phyloP scores from a whole-genome alignment of 1,140 invertebrate genomes.

The Micrasema longulum region DNA sequence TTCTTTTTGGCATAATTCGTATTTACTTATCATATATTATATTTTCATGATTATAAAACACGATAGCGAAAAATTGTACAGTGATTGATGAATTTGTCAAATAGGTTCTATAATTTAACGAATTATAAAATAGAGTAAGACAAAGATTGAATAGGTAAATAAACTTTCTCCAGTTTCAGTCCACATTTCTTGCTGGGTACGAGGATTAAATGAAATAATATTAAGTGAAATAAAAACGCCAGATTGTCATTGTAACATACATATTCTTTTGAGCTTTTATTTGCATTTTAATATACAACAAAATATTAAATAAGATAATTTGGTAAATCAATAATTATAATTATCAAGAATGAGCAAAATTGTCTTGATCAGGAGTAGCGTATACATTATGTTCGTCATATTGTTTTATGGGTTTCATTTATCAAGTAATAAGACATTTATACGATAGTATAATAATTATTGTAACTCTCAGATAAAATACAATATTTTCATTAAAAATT shows the following conservation, averaged over 20 bases:
- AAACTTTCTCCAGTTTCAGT: no score
- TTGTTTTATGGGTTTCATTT: constrained; percentile 63
- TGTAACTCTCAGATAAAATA: constrained; percentile 55
- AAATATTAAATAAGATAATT: constrained; percentile 72
- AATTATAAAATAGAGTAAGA: no score
- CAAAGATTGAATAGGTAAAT: no score
- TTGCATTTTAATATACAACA: constrained; percentile 72
- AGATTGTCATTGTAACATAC: constrained; percentile 69
- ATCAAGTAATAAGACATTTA: constrained; percentile 58
- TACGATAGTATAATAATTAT: constrained; percentile 54
- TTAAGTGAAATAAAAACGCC: constrained; percentile 48
- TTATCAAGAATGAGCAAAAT: constrained; percentile 69
- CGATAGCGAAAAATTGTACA: no score
- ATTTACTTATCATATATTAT: no score
- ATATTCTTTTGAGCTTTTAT: constrained; percentile 72
- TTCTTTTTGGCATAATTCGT: no score
- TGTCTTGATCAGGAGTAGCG: constrained; percentile 68
- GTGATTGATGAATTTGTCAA: no score
- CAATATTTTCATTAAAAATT: constrained; percentile 55
- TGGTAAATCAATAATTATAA: constrained; percentile 70
- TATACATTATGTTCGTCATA: constrained; percentile 67
- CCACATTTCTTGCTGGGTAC: no score
- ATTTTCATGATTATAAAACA: no score
- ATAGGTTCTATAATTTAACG: no score
- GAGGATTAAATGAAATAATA: constrained; percentile 1